Percentiles rank a stretch among this genome's conserved stretches.
Conservation (phyloP, 2,797 vertebrate genomes). For the Selene dorsalis region DNA sequence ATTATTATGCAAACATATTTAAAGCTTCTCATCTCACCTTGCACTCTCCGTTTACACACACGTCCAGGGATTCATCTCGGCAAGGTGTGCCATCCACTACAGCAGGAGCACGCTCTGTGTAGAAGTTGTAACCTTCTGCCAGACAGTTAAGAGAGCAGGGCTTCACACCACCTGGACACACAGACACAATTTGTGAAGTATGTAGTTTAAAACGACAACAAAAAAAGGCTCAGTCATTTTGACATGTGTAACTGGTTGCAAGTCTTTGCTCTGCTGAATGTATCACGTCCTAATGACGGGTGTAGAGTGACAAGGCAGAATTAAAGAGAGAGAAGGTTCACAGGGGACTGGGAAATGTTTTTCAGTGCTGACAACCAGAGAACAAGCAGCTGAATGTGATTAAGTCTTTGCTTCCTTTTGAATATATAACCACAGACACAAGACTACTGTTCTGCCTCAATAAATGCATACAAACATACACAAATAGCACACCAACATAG, state of each 20-base stretch:
- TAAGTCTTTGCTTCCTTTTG: conserved; percentile 48
- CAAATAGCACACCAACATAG: background rate
- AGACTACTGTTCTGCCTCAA: conserved; percentile 13
- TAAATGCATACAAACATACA: conserved; percentile 22
- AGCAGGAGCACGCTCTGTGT: conserved; percentile 94
- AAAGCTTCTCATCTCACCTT: conserved; percentile 85
- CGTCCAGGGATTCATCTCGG: conserved; percentile 92
- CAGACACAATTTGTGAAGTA: background rate
- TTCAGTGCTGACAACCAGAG: conserved; percentile 54
- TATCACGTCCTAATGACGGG: background rate
- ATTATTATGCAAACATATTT: too few relatives aligned
- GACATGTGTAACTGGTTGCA: conserved; percentile 2
- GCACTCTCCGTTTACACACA: conserved; percentile 97
- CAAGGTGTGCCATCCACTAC: conserved; percentile 95
- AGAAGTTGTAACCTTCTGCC: conserved; percentile 98
- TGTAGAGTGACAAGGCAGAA: conserved; percentile 18
- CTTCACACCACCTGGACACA: conserved; percentile 92
- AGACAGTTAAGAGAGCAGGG: conserved; percentile 96
- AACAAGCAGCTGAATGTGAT: conserved; percentile 77
- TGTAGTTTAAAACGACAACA: background rate
- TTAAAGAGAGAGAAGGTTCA: conserved; percentile 6
- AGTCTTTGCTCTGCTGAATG: conserved; percentile 18
- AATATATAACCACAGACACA: conserved; percentile 39
- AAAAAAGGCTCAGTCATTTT: background rate
- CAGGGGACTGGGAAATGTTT: conserved; percentile 57